A percentile compares a stretch with the other conserved stretches of the same genome.
phyloP scores from a whole-genome alignment of 1,140 invertebrate species.

The Tetramorium alpestre region DNA sequence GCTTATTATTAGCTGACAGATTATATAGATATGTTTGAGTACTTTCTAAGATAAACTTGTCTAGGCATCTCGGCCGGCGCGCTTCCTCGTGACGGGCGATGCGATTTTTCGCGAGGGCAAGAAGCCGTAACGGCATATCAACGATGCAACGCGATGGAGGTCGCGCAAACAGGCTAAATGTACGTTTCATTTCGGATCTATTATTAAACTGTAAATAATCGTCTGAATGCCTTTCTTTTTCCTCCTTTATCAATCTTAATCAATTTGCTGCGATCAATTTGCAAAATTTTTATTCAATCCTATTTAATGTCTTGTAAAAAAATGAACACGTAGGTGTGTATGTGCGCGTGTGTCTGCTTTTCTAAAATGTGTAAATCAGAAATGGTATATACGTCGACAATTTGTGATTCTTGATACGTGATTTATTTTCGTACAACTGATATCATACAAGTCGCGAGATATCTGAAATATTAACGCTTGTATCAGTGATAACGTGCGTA shows the following conservation, averaged over 20 bases:
- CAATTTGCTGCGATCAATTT: neutral
- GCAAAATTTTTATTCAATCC: conserved; percentile 5
- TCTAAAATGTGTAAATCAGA: neutral
- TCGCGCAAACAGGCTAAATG: neutral
- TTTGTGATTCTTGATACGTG: neutral
- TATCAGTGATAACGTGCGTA: neutral
- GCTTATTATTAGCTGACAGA: conserved; percentile 4
- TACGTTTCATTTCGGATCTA: neutral
- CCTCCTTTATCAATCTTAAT: neutral
- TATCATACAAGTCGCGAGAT: neutral
- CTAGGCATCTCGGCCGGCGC: neutral
- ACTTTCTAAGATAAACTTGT: conserved; percentile 21
- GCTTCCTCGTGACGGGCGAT: conserved; percentile 28
- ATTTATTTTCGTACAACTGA: neutral
- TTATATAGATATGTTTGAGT: conserved; percentile 18
- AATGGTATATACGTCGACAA: neutral
- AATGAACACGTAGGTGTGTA: neutral
- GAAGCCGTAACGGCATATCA: conserved; percentile 49
- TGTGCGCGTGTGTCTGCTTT: neutral
- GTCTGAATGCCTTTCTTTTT: neutral
- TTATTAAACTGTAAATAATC: conserved; percentile 10
- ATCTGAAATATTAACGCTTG: neutral
- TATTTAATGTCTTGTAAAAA: neutral
- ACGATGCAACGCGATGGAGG: conserved; percentile 34
- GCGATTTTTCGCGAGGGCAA: conserved; percentile 42